Evolutionary conservation across 2,113 vertebrate genomes (phyloP).

Genomic region (Mastomys natalensis): DNA sequence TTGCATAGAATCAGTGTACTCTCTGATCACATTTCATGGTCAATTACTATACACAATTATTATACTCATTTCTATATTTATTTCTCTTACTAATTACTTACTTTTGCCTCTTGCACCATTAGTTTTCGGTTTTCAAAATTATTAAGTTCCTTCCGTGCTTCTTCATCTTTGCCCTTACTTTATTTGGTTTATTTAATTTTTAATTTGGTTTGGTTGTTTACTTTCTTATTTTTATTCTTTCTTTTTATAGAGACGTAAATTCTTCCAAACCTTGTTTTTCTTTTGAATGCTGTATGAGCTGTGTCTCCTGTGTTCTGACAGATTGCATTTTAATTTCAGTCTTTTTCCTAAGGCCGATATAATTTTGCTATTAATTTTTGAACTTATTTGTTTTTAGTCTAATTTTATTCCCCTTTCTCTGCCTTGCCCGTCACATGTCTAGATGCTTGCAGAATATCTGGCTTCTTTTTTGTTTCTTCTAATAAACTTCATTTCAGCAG

Average conservation of each 20-base stretch:
- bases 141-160: constrained; percentile 3
- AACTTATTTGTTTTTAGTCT: neutral
- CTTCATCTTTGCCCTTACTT: constrained; percentile 8
- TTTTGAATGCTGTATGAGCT: neutral
- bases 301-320: neutral
- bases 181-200: constrained; percentile 43
- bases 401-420: neutral
- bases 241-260: neutral
- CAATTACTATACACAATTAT: neutral
- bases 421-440: neutral
- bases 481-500: neutral
- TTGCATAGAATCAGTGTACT: neutral
- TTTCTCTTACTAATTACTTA: neutral
- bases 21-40: neutral
- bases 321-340: neutral
- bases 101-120: neutral
- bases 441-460: neutral
- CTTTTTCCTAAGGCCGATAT: neutral
- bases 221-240: neutral
- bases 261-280: neutral
- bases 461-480: neutral
- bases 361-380: neutral
- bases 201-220: neutral
- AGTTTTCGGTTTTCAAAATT: neutral
- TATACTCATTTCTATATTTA: neutral